Evolutionary conservation across 2,113 vertebrate genomes (phyloP).

Genomic region (Delphinapterus leucas): DNA sequence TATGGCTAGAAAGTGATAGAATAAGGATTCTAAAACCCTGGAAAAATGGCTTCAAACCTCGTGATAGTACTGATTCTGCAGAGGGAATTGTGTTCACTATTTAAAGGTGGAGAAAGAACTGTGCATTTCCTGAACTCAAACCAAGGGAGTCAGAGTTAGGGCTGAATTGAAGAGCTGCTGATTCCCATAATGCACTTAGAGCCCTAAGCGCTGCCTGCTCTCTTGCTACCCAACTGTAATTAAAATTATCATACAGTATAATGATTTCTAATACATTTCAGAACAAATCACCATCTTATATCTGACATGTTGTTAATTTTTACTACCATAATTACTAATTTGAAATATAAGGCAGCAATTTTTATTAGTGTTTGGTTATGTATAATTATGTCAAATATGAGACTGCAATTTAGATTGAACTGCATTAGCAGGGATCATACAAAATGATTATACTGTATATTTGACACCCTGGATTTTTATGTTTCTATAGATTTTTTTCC

Average conservation of each 20-base stretch:
- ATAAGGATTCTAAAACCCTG: neutral
- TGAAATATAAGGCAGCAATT: conserved; percentile 85
- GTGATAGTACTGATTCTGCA: neutral
- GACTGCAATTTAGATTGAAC: conserved; percentile 81
- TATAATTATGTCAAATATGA: conserved; percentile 86
- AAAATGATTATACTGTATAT: conserved; percentile 77
- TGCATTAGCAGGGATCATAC: conserved; percentile 79
- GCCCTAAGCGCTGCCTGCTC: neutral
- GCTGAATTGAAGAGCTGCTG: neutral
- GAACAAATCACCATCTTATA: conserved; percentile 85
- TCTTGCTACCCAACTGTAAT: conserved; percentile 75
- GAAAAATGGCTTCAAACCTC: neutral
- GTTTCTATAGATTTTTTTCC: conserved; percentile 56
- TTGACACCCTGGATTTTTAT: conserved; percentile 63
- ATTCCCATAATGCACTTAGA: conserved; percentile 49
- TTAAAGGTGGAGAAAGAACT: neutral
- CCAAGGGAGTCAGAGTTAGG: neutral
- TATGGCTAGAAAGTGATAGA: neutral
- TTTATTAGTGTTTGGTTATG: conserved; percentile 84
- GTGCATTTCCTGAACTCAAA: neutral
- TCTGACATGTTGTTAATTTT: conserved; percentile 85
- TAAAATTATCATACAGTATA: conserved; percentile 84
- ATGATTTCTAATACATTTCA: conserved; percentile 85
- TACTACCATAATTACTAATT: conserved; percentile 86
- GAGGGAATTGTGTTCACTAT: neutral